These are phyloP conservation scores for Anabas testudineus DNA, from an alignment of 2,797 vertebrate species.

Conservation along the genomic window DNA sequence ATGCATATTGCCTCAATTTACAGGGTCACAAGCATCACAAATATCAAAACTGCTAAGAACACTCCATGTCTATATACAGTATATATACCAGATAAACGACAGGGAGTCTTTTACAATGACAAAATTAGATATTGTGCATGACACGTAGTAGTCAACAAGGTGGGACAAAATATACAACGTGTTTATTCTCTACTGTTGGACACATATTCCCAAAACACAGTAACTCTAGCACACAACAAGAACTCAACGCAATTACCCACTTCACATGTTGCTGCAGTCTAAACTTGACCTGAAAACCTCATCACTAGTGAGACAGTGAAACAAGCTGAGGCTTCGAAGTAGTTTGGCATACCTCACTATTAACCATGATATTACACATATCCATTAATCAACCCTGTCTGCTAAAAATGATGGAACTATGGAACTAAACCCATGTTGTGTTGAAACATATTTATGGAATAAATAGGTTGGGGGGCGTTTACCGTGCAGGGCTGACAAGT, in stretches of 20 bases:
- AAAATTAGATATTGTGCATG: background rate
- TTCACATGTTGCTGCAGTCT: slow-evolving; percentile 11
- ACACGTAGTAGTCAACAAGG: background rate
- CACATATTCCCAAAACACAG: slow-evolving; percentile 1
- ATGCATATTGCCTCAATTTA: background rate
- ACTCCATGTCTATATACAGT: background rate
- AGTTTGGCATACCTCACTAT: slow-evolving; percentile 3
- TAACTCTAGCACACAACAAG: background rate
- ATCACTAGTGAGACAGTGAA: slow-evolving; percentile 17
- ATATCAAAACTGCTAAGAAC: too few relatives aligned
- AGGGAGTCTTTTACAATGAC: background rate
- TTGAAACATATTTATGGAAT: too few relatives aligned
- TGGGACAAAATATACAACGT: background rate
- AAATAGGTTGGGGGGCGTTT: too few relatives aligned
- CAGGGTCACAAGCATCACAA: background rate
- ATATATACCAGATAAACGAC: background rate
- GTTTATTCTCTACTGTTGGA: background rate
- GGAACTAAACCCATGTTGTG: too few relatives aligned
- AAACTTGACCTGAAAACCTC: slow-evolving; percentile 32
- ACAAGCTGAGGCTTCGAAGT: slow-evolving; percentile 36
- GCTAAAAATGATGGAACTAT: too few relatives aligned
- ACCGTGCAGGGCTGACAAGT: too few relatives aligned
- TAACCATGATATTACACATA: background rate
- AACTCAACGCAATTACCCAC: slow-evolving; percentile 4
- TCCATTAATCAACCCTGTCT: background rate